Base-by-base conservation (phyloP, 1,140 invertebrate species). In the Neuroterus valhalla region DNA sequence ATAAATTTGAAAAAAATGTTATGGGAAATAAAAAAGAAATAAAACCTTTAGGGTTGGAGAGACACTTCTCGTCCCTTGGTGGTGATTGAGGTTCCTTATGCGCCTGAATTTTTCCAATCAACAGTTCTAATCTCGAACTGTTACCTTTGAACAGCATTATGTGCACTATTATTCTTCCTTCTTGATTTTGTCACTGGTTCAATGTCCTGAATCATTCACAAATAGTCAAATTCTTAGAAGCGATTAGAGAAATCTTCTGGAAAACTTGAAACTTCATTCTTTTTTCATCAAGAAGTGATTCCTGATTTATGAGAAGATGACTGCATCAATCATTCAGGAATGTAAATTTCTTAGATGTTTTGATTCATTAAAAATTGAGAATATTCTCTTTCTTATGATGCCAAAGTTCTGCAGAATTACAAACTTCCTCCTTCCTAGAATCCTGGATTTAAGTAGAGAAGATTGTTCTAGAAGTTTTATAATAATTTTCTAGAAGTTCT, bases 71-170 rank as follows among this genome's bases (percentile, higher is more conserved):
- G 44, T 76, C 81, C 73, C 75, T 79, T 68, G 80, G 79, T 70
- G 85, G 83, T 70, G 86, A 85, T 11, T 84, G 84, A 5, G 87
- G 88, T 82, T 93, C 93, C 88, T 95, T 95, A 80, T 94, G 95
- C 3, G 94, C 94, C 84, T 96, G 95, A 80, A 96, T 96, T 89
- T 96, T 96, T 84, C 95, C 95, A 78, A 96, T 96, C 77, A 96
- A 91, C 81, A 95, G 92, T 88, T 96, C 94, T 83, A 96, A 87
- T 76, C 94, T 91, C 83, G 93, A 94, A 90, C 94, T 95, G 86
- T 95, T 95, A 74, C 94, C 95, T 84, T 95, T 95, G 91, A 95
- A 95, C 85, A 95, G 90, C 94, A 95, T 95, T 80, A 85, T 87
- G 81, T 74, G 38, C 62, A 5, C 38, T 44, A 68, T 23, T 62